Base-by-base conservation (phyloP, 2,113 vertebrate genomes). In the Apteryx owenii region DNA sequence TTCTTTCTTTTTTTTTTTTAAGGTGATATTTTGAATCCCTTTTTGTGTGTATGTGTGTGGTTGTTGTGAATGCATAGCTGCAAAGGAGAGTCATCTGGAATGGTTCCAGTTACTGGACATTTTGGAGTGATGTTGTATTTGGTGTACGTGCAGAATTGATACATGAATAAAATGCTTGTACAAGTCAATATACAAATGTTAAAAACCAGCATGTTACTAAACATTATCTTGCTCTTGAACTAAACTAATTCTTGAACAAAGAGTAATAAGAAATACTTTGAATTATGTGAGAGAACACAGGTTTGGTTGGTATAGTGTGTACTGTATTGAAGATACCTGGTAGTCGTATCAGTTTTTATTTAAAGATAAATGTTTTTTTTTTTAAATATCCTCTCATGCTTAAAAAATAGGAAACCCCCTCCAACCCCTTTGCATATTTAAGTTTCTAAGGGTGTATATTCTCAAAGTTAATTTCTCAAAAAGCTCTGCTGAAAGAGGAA, bases 401-500 rank as follows among this genome's bases (percentile, higher is more conserved):
- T 72, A 51, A 83, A 64, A 73, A 81, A n/a, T 6, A 4, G 77
- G 48, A 56, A 20, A 3, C 6, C 33, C 66, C 22, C 46, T 26
- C 44, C 31, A 16, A 26, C 18, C 36, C 17, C 36, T 38, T 58
- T 25, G 28, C 22, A 17, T 48, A 21, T 86, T 78, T 61, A 54
- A 38, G 56, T 66, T 92, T 95, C 81, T 92, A 66, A 97, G 89
- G 50, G 50, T 94, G 36, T 97, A 73, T 88, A 46, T 54, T 87
- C 68, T 38, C 61, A 54, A 93, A 93, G 78, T 83, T 93, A 84
- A 82, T 95, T 96, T 98, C 50, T 94, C 54, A 92, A 82, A 62
- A 81, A 73, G 3, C 87, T 86, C 81, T 81, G 85, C 90, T 80
- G 80, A 88, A 95, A 97, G 93, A 98, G 98, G 94, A 98, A 98